A percentile compares a stretch with the other conserved stretches of the same genome.
phyloP scores from a whole-genome alignment of 2,113 vertebrate genomes.

The Uropsilus gracilis region DNA sequence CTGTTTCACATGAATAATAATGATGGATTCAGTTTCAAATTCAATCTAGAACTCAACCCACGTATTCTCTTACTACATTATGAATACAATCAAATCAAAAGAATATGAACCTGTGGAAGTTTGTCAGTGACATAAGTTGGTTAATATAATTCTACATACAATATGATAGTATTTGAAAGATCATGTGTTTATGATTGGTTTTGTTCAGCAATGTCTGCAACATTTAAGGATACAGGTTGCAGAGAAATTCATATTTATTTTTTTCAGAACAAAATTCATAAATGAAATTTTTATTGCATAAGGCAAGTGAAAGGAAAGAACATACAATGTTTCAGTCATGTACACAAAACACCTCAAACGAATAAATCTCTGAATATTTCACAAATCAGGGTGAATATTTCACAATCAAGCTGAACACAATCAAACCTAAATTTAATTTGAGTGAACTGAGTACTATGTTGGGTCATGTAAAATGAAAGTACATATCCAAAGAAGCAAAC shows the following conservation, averaged over 20 bases:
- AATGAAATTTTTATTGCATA: slow-evolving; percentile 25
- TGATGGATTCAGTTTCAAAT: neutral
- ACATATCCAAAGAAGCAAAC: neutral
- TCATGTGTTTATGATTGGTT: neutral
- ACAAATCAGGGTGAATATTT: neutral
- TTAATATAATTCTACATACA: neutral
- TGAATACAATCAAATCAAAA: neutral
- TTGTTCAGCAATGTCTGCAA: neutral
- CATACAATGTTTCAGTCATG: neutral
- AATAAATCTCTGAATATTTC: neutral
- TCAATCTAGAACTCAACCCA: neutral
- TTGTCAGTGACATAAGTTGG: neutral
- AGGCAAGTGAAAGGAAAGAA: neutral
- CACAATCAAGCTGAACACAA: neutral
- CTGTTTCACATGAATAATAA: neutral
- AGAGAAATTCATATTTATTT: neutral
- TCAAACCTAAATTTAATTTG: neutral
- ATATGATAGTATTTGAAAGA: neutral
- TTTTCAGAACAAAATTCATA: too few relatives aligned
- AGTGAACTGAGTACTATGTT: neutral
- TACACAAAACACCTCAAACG: neutral
- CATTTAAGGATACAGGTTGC: neutral
- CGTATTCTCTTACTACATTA: neutral
- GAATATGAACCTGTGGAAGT: neutral
- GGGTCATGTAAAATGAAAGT: neutral